Conservation (phyloP, 2,113 vertebrate genomes). For the Ursus arctos region DNA sequence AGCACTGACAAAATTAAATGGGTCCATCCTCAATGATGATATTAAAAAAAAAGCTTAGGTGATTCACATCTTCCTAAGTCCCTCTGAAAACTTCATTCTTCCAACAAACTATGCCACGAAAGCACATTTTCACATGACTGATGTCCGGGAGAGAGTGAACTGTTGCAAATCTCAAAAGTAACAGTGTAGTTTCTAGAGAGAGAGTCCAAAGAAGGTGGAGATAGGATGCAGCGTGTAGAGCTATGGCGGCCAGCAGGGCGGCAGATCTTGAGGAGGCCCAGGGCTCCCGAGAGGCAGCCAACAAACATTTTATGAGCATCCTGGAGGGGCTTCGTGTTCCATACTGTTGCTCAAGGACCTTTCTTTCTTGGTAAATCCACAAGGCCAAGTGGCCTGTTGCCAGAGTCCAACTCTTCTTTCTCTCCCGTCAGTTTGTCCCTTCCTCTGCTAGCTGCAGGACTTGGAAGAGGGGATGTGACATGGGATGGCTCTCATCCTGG, state of each 20-base stretch:
- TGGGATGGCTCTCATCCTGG: not conserved
- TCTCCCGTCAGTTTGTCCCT: not conserved
- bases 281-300: slow-evolving; percentile 25
- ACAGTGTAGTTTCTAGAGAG: not conserved
- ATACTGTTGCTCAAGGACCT: slow-evolving; percentile 1
- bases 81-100: not conserved
- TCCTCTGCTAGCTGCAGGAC: not conserved
- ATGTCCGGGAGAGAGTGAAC: slow-evolving; percentile 24
- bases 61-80: not conserved
- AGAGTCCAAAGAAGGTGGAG: not conserved
- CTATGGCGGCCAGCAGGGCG: not conserved
- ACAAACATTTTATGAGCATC: slow-evolving; percentile 55
- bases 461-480: slow-evolving; percentile 9
- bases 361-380: slow-evolving; percentile 25
- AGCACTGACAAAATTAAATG: not conserved
- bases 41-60: not conserved
- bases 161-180: slow-evolving; percentile 1
- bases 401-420: slow-evolving; percentile 51
- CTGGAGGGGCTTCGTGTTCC: slow-evolving; percentile 59
- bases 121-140: not conserved
- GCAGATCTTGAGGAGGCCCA: not conserved
- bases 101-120: not conserved
- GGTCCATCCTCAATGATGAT: not conserved
- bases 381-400: slow-evolving; percentile 52
- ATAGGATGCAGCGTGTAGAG: not conserved